Evolutionary conservation across 1,140 invertebrate species (phyloP).

Genomic region (Drosophila bocqueti): DNA sequence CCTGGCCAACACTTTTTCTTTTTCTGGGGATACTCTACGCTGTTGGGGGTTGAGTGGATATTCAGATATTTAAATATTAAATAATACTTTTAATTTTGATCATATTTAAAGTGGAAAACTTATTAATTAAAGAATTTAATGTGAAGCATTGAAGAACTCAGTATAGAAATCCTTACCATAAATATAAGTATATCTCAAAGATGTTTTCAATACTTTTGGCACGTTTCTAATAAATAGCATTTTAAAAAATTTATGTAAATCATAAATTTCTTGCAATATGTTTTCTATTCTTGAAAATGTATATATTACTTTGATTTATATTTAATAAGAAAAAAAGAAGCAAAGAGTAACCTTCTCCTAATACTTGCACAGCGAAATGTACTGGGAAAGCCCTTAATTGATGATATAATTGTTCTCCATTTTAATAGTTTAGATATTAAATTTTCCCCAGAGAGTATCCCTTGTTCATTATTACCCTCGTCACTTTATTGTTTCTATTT

Average conservation of each 20-base stretch:
- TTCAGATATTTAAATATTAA: background rate
- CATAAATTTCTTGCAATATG: too few relatives aligned
- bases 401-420: background rate
- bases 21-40: constrained; percentile 28
- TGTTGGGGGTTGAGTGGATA: background rate
- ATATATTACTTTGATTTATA: too few relatives aligned
- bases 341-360: background rate
- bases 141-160: background rate
- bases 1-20: constrained; percentile 67
- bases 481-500: constrained; percentile 27
- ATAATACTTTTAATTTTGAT: background rate
- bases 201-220: too few relatives aligned
- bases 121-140: background rate
- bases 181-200: too few relatives aligned
- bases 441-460: background rate
- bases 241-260: too few relatives aligned
- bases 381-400: background rate
- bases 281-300: too few relatives aligned
- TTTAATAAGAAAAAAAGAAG: background rate
- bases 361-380: background rate
- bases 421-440: background rate
- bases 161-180: too few relatives aligned
- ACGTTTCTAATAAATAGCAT: too few relatives aligned
- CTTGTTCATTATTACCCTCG: background rate
- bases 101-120: background rate